Conservation (phyloP, 1,140 invertebrate species). For the Penaeus chinensis region DNA sequence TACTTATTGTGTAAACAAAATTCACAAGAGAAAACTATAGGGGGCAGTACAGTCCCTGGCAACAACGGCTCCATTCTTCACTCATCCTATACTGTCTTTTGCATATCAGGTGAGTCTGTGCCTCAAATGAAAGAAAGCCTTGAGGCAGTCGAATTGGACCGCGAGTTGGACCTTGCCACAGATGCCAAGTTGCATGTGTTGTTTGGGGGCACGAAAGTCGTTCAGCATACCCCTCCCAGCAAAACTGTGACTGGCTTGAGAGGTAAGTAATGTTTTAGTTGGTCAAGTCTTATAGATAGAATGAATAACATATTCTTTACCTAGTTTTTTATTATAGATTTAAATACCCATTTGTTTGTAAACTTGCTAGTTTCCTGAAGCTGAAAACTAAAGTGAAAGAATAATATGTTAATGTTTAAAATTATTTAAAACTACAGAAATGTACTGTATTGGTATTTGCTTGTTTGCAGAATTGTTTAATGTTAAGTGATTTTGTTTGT, state of each 20-base stretch:
- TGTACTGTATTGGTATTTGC: too few species aligned
- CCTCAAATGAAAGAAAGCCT: conserved; percentile 99
- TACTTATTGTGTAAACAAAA: too few species aligned
- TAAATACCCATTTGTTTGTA: too few species aligned
- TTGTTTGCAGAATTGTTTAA: too few species aligned
- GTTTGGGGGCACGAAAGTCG: conserved; percentile 97
- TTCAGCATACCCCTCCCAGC: conserved; percentile 90
- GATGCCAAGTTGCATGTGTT: conserved; percentile 95
- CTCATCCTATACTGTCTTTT: conserved; percentile 7
- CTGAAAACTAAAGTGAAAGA: too few species aligned
- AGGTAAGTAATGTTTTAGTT: conserved; percentile 67
- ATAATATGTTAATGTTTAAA: too few species aligned
- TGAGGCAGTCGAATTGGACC: conserved; percentile 78
- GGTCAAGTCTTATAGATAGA: neutral
- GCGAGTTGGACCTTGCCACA: conserved; percentile 82
- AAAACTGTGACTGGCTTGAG: conserved; percentile 79
- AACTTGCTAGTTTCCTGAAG: too few species aligned
- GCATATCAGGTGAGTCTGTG: conserved; percentile 85
- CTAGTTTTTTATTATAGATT: too few species aligned
- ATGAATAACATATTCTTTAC: too few species aligned
- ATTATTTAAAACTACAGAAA: too few species aligned
- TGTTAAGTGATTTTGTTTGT: too few species aligned
- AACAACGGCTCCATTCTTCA: too few species aligned
- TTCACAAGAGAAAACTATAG: neutral
- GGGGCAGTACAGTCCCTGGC: neutral